phyloP scores from a whole-genome alignment of 2,113 vertebrate species.

The Merops nubicus region DNA sequence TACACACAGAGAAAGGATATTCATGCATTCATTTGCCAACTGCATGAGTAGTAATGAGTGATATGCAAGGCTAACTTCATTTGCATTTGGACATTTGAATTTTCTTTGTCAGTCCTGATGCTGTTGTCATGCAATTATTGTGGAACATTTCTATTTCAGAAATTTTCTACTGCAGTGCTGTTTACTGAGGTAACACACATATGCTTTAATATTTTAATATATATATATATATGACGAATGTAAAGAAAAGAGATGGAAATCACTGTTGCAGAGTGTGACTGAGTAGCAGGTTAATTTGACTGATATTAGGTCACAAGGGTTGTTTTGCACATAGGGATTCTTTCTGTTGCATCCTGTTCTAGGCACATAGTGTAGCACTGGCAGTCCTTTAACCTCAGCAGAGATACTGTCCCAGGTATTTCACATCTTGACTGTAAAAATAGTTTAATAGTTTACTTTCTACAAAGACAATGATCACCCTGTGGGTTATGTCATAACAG shows the following conservation, averaged over 20 bases:
- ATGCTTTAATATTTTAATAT: slow-evolving; percentile 29
- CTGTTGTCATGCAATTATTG: slow-evolving; percentile 18
- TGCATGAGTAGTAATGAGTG: background rate
- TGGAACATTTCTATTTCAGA: background rate
- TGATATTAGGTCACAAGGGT: background rate
- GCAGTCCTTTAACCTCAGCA: background rate
- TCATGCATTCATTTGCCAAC: background rate
- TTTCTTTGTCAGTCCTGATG: slow-evolving; percentile 3
- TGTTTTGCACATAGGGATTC: background rate
- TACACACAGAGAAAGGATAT: background rate
- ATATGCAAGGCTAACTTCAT: slow-evolving; percentile 12
- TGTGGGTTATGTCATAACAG: background rate
- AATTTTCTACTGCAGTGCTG: background rate
- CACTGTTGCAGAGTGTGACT: background rate
- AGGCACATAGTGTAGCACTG: background rate
- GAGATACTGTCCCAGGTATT: background rate
- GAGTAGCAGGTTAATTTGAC: background rate
- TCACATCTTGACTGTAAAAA: background rate
- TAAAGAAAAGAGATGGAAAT: background rate
- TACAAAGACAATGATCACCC: background rate
- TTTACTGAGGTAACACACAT: background rate
- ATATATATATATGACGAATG: background rate
- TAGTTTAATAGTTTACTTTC: background rate
- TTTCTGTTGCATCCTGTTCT: background rate
- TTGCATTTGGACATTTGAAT: slow-evolving; percentile 30